Percentiles rank a stretch among this genome's conserved stretches.
phyloP scores from a whole-genome alignment of 2,113 vertebrate species.

The Microtus oregoni region DNA sequence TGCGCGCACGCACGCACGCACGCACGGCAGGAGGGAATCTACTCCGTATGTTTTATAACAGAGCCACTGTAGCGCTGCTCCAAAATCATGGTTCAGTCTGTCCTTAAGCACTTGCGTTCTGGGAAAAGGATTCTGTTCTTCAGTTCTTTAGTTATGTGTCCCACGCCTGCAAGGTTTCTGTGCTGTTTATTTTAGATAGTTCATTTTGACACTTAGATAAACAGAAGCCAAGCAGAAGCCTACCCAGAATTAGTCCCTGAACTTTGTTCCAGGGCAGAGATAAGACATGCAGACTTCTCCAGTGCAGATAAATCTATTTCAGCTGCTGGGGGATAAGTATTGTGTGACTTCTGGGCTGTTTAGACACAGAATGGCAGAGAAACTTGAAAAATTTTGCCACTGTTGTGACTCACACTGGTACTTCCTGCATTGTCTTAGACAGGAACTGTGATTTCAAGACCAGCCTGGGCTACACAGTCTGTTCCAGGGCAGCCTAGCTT shows the following conservation, averaged over 20 bases:
- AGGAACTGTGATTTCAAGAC: background rate
- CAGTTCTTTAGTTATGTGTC: conserved; percentile 79
- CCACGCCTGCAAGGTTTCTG: conserved; percentile 82
- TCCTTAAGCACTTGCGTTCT: conserved; percentile 76
- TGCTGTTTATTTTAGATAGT: conserved; percentile 85
- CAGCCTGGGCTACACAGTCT: background rate
- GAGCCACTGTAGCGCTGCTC: conserved; percentile 18
- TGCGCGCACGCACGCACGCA: background rate
- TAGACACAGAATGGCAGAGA: background rate
- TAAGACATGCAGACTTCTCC: conserved; percentile 83
- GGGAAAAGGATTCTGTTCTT: conserved; percentile 74
- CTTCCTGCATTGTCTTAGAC: background rate
- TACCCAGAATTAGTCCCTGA: conserved; percentile 83
- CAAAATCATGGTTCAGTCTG: conserved; percentile 70
- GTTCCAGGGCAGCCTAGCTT: background rate
- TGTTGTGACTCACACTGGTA: background rate
- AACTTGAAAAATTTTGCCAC: conserved; percentile 56
- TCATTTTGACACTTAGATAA: conserved; percentile 88
- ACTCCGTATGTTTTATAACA: conserved; percentile 5
- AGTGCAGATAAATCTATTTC: conserved; percentile 80
- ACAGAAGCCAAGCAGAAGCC: conserved; percentile 83
- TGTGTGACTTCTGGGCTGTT: conserved; percentile 77
- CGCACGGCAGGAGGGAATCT: background rate
- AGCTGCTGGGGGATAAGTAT: conserved; percentile 81
- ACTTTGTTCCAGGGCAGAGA: conserved; percentile 82